Conservation (phyloP, 2,113 vertebrate genomes). For the Micronycteris hirsuta region DNA sequence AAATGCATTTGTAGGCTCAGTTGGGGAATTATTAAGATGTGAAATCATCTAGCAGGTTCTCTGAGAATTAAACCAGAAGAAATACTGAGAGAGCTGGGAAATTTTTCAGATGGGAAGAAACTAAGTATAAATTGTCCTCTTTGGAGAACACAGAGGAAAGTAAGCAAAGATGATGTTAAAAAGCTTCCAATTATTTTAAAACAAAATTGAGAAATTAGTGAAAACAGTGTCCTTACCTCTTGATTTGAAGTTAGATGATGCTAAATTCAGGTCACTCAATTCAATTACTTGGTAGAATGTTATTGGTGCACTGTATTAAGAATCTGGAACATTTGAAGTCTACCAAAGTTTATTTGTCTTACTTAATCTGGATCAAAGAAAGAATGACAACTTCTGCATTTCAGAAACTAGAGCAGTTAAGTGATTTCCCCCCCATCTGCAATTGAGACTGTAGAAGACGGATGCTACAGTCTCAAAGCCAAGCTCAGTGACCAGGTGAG, state of each 20-base stretch:
- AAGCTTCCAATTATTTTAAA: conserved; percentile 10
- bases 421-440: background rate
- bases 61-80: conserved; percentile 46
- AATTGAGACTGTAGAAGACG: background rate
- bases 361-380: conserved; percentile 6
- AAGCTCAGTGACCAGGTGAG: background rate
- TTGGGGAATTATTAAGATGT: conserved; percentile 36
- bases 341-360: background rate
- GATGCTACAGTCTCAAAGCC: background rate
- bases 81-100: background rate
- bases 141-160: conserved; percentile 6
- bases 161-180: conserved; percentile 1
- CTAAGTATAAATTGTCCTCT: background rate
- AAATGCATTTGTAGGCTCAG: conserved; percentile 5
- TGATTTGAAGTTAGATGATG: background rate
- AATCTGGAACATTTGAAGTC: conserved; percentile 13
- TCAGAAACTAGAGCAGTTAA: background rate
- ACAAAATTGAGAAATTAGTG: conserved; percentile 8
- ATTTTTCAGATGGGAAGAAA: conserved; percentile 15
- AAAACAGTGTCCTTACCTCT: background rate
- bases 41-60: conserved; percentile 28
- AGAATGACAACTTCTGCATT: background rate
- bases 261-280: background rate
- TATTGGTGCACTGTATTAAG: background rate
- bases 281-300: background rate